Evolutionary conservation across 2,113 vertebrate species (phyloP), one percentile per base, ranked within the genome.

Genomic region (Protomyctophum bolini): DNA sequence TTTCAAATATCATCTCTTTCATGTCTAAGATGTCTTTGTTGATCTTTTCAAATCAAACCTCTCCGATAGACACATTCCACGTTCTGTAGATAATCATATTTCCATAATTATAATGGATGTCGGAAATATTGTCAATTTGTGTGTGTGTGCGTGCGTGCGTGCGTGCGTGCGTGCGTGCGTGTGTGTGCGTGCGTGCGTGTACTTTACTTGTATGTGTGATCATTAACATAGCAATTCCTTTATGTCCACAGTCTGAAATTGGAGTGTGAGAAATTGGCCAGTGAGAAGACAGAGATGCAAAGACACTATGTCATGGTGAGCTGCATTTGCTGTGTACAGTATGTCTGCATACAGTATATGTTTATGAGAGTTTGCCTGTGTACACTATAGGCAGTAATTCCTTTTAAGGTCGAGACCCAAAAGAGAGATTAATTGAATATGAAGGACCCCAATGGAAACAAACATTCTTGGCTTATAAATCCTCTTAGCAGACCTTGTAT

Each of bases 241-340:
- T 80, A 45, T 75, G 90, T 62, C 67, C 54, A 3, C 72, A 98
- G 97, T 91, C 92, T 98, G 91, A 98, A 98, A 85, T 81, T 98
- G 92, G 97, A 98, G 92, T 98, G 97, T 93, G 97, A 98, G 89
- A 98, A 98, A 85, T 94, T 98, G 76, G 96, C 96, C 90, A 97
- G 95, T 87, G 96, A 98, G 93, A 98, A 98, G 93, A 98, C 96
- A 0, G 97, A 98, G 92, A 98, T 98, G 97, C 97, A 98, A 90
- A 94, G 97, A 82, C 97, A 98, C 94, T 98, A 98, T 93, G 96
- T 98, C 82, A 98, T 98, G 97, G 97, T 98, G 95, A 97, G 90
- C 77, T 12, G 58, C 58, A 9, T 21, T 46, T 21, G 21, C 21
- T 57, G 45, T 10, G 29, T 21, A 21, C 21, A 21, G 21, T 21